Base-by-base conservation (phyloP, 2,113 vertebrate species). In the Dipodomys stephensi region DNA sequence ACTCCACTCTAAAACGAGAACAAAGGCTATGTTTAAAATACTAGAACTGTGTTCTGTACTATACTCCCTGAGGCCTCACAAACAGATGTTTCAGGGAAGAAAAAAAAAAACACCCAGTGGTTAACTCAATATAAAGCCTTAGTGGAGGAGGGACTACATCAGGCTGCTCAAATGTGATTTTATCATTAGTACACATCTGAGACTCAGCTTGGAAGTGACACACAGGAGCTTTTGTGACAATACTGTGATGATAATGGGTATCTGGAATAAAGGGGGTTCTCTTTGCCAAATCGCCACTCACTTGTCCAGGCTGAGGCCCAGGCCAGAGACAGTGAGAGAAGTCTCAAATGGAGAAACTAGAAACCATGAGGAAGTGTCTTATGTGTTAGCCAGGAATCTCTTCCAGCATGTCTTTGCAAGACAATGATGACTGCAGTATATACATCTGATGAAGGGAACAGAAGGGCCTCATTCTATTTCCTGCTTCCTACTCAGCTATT, bases 51-150 rank as follows among this genome's bases (percentile, higher is more conserved):
- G 80, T 96, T 96, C 92, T 81, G 20, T 10, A 39, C 11, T 87
- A 90, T 84, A 88, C 85, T 95, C 88, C 76, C 68, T 57, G 62
- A 94, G 81, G 94, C 95, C 97, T 93, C 93, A 98, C 83, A 88
- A 84, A 78, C 57, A 60, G 97, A 88, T 95, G 96, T 97, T 95
- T 88, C 4, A 39, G 73, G 81, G 13, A 60, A 25, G 35, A 32
- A 25, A 69, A 83, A 92, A 86, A 65, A 86, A 95, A 90, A 94
- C 69, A 90, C 78, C 57, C 71, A 94, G 79, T 25, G 64, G 64
- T 57, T 74, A 95, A 88, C 96, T 93, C 84, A 87, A 28, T 7
- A 95, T 62, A 80, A 79, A 96, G 44, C 1, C 3, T 78, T 69
- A 0, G 11, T 65, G 46, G 7, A 0, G 2, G 0, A 1, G 1